Conservation (phyloP, 2,797 vertebrate genomes). For the Protonibea diacanthus region DNA sequence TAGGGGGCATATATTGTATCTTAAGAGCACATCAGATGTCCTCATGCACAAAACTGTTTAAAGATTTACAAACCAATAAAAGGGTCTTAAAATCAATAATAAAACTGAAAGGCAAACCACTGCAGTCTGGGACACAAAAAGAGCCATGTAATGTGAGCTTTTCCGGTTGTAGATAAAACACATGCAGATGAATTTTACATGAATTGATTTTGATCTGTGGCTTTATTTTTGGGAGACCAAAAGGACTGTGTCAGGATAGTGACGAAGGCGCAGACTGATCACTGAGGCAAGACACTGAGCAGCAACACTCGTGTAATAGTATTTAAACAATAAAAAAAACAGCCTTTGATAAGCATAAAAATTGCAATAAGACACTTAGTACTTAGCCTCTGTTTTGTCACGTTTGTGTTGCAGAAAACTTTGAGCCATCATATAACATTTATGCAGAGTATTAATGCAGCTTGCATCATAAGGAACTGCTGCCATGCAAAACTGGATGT, state of each 20-base stretch:
- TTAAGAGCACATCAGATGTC: slow-evolving; percentile 39
- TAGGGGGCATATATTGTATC: slow-evolving; percentile 16
- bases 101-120: slow-evolving; percentile 22
- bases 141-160: background rate
- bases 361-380: background rate
- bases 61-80: slow-evolving; percentile 53
- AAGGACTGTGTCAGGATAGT: background rate
- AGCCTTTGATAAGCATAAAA: too few relatives aligned
- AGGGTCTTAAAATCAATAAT: slow-evolving; percentile 40
- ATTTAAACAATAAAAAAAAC: background rate
- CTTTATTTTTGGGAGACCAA: background rate
- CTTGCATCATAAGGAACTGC: background rate
- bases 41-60: slow-evolving; percentile 32
- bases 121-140: slow-evolving; percentile 24
- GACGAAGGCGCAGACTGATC: background rate
- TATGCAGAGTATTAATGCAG: background rate
- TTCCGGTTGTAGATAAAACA: slow-evolving; percentile 11
- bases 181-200: slow-evolving; percentile 6
- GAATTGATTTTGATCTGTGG: slow-evolving; percentile 3
- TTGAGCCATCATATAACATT: background rate
- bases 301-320: background rate
- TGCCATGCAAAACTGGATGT: slow-evolving; percentile 4
- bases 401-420: background rate
- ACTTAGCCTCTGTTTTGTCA: background rate
- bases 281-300: background rate